phyloP scores from a whole-genome alignment of 2,113 vertebrate genomes.

The Bambusicola thoracicus region DNA sequence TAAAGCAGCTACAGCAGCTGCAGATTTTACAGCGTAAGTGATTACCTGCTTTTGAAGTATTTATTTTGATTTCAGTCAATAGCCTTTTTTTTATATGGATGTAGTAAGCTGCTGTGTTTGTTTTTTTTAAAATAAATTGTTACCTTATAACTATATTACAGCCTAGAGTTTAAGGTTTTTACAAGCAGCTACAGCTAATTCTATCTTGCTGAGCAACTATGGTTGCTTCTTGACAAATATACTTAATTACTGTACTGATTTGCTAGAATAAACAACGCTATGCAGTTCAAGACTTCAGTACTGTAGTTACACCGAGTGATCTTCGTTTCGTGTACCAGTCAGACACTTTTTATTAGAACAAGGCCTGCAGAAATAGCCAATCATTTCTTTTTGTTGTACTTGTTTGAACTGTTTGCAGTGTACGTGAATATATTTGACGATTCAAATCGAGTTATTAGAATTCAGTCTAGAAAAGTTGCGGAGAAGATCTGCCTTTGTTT shows the following conservation, averaged over 20 bases:
- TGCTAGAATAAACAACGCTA: neutral
- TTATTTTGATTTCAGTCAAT: neutral
- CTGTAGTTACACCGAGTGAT: neutral
- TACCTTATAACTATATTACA: neutral
- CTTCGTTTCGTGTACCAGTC: neutral
- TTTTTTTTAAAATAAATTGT: neutral
- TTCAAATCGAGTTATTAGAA: neutral
- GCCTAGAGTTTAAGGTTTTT: neutral
- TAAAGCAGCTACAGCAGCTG: conserved; percentile 96
- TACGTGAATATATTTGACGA: neutral
- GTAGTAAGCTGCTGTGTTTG: neutral
- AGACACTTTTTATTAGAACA: neutral
- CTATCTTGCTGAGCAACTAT: fast-evolving
- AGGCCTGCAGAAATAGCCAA: neutral
- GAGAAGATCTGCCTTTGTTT: neutral
- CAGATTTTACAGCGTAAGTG: conserved; percentile 98
- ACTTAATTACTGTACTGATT: neutral
- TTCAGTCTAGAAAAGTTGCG: neutral
- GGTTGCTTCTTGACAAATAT: neutral
- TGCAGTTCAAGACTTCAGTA: neutral
- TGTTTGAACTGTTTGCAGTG: neutral
- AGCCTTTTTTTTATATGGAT: neutral
- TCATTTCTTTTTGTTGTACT: neutral
- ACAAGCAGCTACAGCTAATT: neutral
- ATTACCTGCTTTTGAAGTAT: neutral